Evolutionary conservation across 2,888 invertebrate genomes (phyloP), one percentile per base, ranked within the genome.

Genomic region (Troilus luridus): DNA sequence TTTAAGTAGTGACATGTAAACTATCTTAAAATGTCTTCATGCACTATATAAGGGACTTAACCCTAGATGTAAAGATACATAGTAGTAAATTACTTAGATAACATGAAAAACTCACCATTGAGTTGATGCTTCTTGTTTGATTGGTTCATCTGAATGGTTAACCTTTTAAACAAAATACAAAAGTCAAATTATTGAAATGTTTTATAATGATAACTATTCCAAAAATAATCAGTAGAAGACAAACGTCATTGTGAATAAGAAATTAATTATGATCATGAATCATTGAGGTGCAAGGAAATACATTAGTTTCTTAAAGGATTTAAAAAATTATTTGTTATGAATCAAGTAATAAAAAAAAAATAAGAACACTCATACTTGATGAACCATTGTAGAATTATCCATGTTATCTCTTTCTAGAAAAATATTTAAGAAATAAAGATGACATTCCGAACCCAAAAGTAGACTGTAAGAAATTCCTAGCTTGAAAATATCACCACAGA

Each of bases 101-200:
- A 41, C 41, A 41, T 41, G 17, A 8, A 14, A 0, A 67, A 67
- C 19, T 7, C 56, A 77, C 77, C 90, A 64, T 85, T 90, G 90
- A 62, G 90, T 88, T 19, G 90, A 90, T 56, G 88, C 90, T 90
- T 90, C 90, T 56, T 64, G 85, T 62, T 90, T 90, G 10, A 90
- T 12, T 27, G 90, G 11, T 41, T 85, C 81, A 24, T 24, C 81
- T 24, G 77, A 27, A 41, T 62, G 62, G 56, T 90, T 90, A 62
- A 90, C 90, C 90, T 90, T 67, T 6, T 12, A 67, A 64, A 85
- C 19, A 24, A 59, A 88, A 41, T 17, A 77, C 27, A 41, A 1
- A 41, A 41, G 41, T 41, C 41, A 41, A 41, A 41, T 41, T 41
- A 41, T 41, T 41, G 41, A 41, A 41, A 41, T 41, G 41, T 41